These are phyloP conservation scores for Ochotona curzoniae DNA, from an alignment of 2,113 vertebrate species.

Conservation along the genomic window DNA sequence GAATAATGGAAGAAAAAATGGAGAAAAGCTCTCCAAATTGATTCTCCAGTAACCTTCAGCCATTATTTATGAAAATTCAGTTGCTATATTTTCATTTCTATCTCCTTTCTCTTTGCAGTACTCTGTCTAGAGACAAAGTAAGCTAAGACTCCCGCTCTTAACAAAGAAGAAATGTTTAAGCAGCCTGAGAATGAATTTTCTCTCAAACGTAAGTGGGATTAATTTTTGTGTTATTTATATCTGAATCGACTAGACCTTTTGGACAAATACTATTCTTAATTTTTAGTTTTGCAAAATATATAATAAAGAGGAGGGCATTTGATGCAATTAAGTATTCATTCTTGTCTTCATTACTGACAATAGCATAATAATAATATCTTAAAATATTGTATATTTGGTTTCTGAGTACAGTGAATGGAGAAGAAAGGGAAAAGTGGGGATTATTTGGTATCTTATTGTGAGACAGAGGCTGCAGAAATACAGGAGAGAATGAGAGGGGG, in stretches of 20 bases:
- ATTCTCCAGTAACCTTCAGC: neutral
- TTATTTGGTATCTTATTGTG: neutral
- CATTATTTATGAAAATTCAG: neutral
- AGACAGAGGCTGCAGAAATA: neutral
- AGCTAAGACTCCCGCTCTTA: neutral
- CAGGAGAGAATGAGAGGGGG: no score
- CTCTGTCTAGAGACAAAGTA: neutral
- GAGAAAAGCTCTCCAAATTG: neutral
- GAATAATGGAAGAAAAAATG: neutral
- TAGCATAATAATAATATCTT: slow-evolving; percentile 5
- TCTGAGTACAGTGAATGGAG: neutral
- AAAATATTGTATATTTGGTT: neutral
- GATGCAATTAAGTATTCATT: neutral
- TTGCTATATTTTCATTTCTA: neutral
- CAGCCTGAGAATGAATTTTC: neutral
- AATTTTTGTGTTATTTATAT: neutral
- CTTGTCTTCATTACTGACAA: neutral
- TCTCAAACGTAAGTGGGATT: neutral
- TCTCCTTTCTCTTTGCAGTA: neutral
- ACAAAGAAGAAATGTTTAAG: neutral
- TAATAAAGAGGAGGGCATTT: neutral
- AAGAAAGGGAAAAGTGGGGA: neutral
- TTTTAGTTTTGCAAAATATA: neutral
- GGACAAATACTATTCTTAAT: neutral
- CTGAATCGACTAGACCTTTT: neutral